Base-by-base conservation (phyloP, 2,797 vertebrate genomes). In the Yasuhikotakia modesta region DNA sequence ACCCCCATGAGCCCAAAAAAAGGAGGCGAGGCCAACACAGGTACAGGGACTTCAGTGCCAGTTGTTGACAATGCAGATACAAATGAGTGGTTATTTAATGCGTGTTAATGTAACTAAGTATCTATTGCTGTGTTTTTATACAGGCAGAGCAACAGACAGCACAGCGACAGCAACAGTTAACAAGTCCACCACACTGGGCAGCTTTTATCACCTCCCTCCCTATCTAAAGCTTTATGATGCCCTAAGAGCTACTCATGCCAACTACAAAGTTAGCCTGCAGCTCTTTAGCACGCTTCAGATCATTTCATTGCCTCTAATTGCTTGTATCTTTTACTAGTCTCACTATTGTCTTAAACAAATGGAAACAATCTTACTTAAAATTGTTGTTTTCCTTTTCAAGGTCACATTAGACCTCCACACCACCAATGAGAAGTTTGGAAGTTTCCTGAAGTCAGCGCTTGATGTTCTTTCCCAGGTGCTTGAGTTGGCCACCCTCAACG, bases 161-260 rank as follows among this genome's bases (percentile, higher is more conserved):
- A 73, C 95, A 3, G 94, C 93, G n/a, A n/a, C n/a, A 0, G 92
- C 95, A 60, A 87, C 91, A 10, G 80, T 94, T 45, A 98, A 91
- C 90, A 99, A 98, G 87, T 97, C 96, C 0, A 95, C 95, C 1
- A 94, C 94, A 0, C 61, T 99, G 50, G 98, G 98, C 82, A 97
- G 91, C 83, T 99, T 99, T 92, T 99, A 94, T 85, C 96, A 98
- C 87, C 94, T 98, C 64, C 97, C 97, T 6, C 95, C 96, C 0
- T 99, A 99, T 89, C 92, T 99, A 89, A 98, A 97, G 87, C 89
- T 99, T 52, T 96, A 98, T 0, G 97, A 99, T 55, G 96, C 99
- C 74, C 94, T 99, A 83, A 99, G 98, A 91, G 98, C 98, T 39
- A 99, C 97, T 0, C 95, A 99, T 6, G 91, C 97, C 64, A 99